Evolutionary conservation across 2,797 vertebrate genomes (phyloP), one percentile per base, ranked within the genome.

Genomic region (Phoebastria nigripes): DNA sequence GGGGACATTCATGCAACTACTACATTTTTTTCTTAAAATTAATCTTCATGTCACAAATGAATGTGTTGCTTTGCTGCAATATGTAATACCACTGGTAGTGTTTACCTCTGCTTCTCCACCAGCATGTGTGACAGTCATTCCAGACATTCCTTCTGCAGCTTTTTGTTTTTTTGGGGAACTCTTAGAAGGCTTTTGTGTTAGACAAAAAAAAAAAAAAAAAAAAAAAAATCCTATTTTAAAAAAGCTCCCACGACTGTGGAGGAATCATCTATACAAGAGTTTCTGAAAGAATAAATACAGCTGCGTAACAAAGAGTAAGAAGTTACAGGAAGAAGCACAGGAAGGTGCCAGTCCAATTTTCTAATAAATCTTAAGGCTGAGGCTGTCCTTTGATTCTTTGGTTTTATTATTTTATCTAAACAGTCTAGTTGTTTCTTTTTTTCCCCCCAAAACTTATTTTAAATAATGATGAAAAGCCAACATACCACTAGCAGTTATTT

Each of bases 91-190:
- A 51, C 20, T 19, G 41, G 56, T 28, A 62, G 41, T 11, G 63
- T 73, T 92, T 72, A 89, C 49, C 46, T 89, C 94, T 55, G 58
- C 25, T 91, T 44, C 79, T 86, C 35, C 41, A 83, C 20, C 78
- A 89, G 76, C 76, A 83, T 59, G 18, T 71, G 83, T 19, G 33
- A 91, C 80, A 95, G 42, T 81, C 93, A 96, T 96, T 96, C 96
- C 96, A 94, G 65, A 82, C 87, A 94, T 91, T 93, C 90, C 61
- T 92, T 74, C 41, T 42, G 11, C 29, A 92, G 69, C 11, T 91
- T 93, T 95, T 89, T 95, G 79, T 95, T 94, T 97, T 96, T 87
- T 67, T 59, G 39, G 54, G 42, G 65, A 92, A 83, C 1, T 1
- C 58, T 82, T 62, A 87, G 69, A 87, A 89, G 17, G 42, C 8